phyloP scores from a whole-genome alignment of 2,888 invertebrate species.

The Aphidius colemani region DNA sequence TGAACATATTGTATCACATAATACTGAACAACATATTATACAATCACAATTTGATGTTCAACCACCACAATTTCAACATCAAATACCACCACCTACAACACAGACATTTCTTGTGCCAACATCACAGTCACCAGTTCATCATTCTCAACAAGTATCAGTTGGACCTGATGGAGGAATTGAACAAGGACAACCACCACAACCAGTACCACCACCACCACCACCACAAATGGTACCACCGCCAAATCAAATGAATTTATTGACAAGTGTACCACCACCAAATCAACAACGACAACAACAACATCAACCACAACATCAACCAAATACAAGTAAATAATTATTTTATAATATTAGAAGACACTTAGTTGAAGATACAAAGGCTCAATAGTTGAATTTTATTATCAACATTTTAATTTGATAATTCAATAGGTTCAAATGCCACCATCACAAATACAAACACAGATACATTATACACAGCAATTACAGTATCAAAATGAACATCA shows the following conservation, averaged over 20 bases:
- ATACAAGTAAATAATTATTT: conserved; percentile 44
- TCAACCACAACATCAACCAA: conserved; percentile 35
- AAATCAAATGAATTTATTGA: conserved; percentile 52
- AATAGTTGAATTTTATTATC: background rate
- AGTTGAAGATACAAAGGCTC: too few species aligned
- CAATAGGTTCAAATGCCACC: conserved; percentile 46
- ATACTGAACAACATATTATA: conserved; percentile 50
- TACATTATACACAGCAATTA: conserved; percentile 55
- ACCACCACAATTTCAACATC: conserved; percentile 48
- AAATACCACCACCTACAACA: conserved; percentile 48
- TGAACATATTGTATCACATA: conserved; percentile 49
- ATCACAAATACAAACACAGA: conserved; percentile 50
- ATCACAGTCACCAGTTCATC: conserved; percentile 43
- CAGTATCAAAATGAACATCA: conserved; percentile 59
- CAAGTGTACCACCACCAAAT: conserved; percentile 55
- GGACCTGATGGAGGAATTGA: conserved; percentile 60
- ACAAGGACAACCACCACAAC: conserved; percentile 62
- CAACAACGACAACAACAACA: conserved; percentile 49
- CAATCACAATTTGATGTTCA: conserved; percentile 53
- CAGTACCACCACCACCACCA: conserved; percentile 52
- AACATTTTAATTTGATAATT: conserved; percentile 4
- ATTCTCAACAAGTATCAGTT: conserved; percentile 34
- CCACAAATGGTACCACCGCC: conserved; percentile 58
- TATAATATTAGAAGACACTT: background rate
- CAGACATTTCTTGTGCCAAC: conserved; percentile 52